Conservation (phyloP, 1,140 invertebrate species). For the Achroia grisella region DNA sequence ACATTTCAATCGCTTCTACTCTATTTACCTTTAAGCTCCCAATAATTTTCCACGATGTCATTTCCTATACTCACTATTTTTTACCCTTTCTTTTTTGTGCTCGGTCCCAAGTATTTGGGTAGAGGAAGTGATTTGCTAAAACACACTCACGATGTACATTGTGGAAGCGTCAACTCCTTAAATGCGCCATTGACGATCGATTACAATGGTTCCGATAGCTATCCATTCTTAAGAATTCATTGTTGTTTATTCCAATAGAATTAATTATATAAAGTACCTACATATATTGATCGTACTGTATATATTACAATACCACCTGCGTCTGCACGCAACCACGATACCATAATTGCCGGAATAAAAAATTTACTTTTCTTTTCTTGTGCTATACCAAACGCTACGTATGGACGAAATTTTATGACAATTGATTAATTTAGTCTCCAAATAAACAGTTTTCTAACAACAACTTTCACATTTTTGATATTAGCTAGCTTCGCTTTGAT, state of each 20-base stretch:
- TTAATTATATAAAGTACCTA: too few relatives aligned
- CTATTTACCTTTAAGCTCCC: slow-evolving; percentile 56
- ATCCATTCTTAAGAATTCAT: slow-evolving; percentile 53
- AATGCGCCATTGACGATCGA: slow-evolving; percentile 57
- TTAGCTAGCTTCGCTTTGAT: too few relatives aligned
- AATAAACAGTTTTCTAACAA: too few relatives aligned
- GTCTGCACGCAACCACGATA: too few relatives aligned
- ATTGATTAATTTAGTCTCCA: too few relatives aligned
- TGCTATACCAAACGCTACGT: too few relatives aligned
- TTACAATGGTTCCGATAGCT: slow-evolving; percentile 47
- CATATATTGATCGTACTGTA: too few relatives aligned
- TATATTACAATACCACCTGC: too few relatives aligned
- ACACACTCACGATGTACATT: slow-evolving; percentile 66
- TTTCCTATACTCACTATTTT: slow-evolving; percentile 66
- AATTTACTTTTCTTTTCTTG: too few relatives aligned
- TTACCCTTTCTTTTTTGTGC: slow-evolving; percentile 27
- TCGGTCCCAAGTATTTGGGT: slow-evolving; percentile 5
- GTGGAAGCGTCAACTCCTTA: slow-evolving; percentile 55
- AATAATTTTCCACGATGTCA: slow-evolving; percentile 60
- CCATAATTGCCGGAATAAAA: too few relatives aligned
- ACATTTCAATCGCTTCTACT: slow-evolving; percentile 67
- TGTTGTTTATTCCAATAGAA: slow-evolving; percentile 49
- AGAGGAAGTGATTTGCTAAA: slow-evolving; percentile 68
- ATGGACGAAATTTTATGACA: too few relatives aligned
- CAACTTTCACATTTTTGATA: too few relatives aligned